Base-by-base conservation (phyloP, 1,140 invertebrate genomes). In the Triops longicaudatus region DNA sequence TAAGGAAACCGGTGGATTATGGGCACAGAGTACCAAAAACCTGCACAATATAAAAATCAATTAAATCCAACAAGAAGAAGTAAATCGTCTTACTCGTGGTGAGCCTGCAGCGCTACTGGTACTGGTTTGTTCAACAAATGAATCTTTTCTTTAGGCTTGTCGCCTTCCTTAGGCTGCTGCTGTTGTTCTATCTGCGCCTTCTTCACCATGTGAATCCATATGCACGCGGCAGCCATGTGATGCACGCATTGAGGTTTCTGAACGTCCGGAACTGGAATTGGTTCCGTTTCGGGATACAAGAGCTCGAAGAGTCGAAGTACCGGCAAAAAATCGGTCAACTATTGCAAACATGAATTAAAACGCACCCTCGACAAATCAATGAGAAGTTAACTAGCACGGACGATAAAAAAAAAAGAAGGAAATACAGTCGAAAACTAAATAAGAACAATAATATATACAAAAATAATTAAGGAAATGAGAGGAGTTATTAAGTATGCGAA, bases 151-250 rank as follows among this genome's bases (percentile, higher is more conserved):
- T 63, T 63, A 26, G 80, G 80, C 73, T 79, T 80, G 90, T 92
- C 76, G 90, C 88, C 76, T 80, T 92, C 91, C 80, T 95, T 92
- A 14, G 88, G 88, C 81, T 95, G 92, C 11, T 72, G 63, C 17
- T 73, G 71, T 43, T 77, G 76, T 73, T 77, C 76, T 31, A 73
- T 73, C 28, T 77, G 76, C 10, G 95, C 95, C 85, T 98, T 98
- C 83, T 96, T 97, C 78, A 94, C 86, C 43, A 98, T 86, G 86
- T 98, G 96, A 81, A 98, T 95, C 94, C 96, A 98, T 82, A 98
- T 97, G 81, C 94, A 97, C 7, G 94, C 94, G 63, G 94, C 91
- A 1, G 97, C 94, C 90, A 98, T 93, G 84, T 94, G 92, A 82
- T 95, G 91, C 17, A 95, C 95, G 81, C 93, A 94, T 71, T 92